Base-by-base conservation (phyloP, 2,888 invertebrate genomes). In the Plebejus argus region DNA sequence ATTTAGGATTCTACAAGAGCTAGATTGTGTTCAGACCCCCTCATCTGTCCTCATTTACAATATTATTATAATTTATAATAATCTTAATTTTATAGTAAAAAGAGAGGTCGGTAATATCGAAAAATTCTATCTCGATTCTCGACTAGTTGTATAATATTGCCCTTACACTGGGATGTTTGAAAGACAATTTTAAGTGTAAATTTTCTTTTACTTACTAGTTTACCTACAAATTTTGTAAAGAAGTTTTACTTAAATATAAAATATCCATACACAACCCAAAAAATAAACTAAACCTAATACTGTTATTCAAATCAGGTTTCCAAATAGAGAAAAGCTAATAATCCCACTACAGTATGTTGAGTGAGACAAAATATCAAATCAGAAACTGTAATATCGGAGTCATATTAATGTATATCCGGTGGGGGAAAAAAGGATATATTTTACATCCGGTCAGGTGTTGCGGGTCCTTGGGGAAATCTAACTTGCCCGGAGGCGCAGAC, bases 401-500 rank as follows among this genome's bases (percentile, higher is more conserved):
- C 39, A 39, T 76, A 74, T 74, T 74, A 74, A 74, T 53, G 53
- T 74, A 53, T 53, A 74, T 74, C 74, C 74, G 49, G 74, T 53
- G 49, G 49, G 49, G 74, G 23, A 91, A 91, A 86, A 84, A 86
- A 83, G 88, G 91, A 92, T 92, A 93, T 93, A 93, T 93, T 92
- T 92, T 92, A 92, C 91, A 91, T 90, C 90, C 90, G 93, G 93
- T 93, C 93, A 93, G 94, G 94, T 94, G 94, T 92, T 93, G 90
- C 88, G 89, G 88, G 86, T 91, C 93, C 90, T 91, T 85, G 82
- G 93, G 94, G 93, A 94, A 94, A 94, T 94, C 93, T 93, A 93
- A 93, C 93, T 93, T 92, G 90, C 91, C 93, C 91, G 88, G 91
- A 90, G 92, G 93, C 93, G 91, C 91, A 92, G 93, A 93, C 93